These are phyloP conservation scores for Phocoena phocoena DNA, from an alignment of 2,113 vertebrate species.

Conservation along the genomic window DNA sequence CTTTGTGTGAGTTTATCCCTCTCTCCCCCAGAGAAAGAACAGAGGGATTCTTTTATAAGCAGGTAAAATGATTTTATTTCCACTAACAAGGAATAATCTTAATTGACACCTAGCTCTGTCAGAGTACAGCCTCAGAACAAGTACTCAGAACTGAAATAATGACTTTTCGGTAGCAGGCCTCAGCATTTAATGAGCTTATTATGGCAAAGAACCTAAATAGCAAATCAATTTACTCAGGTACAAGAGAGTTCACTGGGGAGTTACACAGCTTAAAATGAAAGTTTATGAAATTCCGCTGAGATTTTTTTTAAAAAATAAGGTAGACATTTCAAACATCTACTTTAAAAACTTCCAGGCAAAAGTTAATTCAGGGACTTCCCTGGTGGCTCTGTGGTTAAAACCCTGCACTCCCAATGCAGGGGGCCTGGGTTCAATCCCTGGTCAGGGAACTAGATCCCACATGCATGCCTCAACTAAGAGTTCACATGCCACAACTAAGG, in stretches of 20 bases:
- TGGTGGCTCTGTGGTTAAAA: no score
- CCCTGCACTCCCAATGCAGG: no score
- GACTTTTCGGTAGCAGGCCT: constrained; percentile 54
- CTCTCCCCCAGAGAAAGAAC: constrained; percentile 19
- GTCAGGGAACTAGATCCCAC: no score
- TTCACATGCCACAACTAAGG: no score
- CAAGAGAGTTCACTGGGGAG: constrained; percentile 45
- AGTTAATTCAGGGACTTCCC: constrained; percentile 25
- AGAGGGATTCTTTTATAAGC: constrained; percentile 57
- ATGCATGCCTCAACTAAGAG: no score
- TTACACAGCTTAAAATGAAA: constrained; percentile 18
- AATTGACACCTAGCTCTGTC: constrained; percentile 57
- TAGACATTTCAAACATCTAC: constrained; percentile 33
- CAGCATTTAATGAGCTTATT: constrained; percentile 66
- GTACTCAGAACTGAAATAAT: constrained; percentile 51
- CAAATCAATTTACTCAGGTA: constrained; percentile 56
- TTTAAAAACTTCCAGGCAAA: constrained; percentile 37
- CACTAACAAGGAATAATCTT: constrained; percentile 66
- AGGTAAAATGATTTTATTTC: constrained; percentile 49
- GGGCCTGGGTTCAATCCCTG: no score
- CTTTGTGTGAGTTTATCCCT: neutral
- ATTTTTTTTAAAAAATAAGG: neutral
- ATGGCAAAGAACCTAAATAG: constrained; percentile 62
- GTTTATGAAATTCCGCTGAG: constrained; percentile 36
- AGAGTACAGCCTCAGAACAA: constrained; percentile 46